Percentiles rank a stretch among this genome's conserved stretches.
Evolutionary conservation across 2,797 vertebrate species (phyloP).

Genomic region (Amblyraja radiata): DNA sequence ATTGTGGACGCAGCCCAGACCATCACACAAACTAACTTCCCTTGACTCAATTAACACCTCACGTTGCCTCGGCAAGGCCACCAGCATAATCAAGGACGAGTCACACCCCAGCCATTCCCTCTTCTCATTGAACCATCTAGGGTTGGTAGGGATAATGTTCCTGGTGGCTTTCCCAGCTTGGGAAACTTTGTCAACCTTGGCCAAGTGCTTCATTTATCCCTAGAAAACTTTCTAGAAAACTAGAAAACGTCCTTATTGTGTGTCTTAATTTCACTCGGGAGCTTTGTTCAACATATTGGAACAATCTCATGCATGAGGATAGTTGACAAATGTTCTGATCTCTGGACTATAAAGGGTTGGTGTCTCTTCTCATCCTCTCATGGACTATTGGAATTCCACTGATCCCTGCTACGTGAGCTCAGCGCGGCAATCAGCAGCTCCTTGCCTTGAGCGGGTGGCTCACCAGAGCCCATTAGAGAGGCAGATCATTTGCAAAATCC

Average conservation of each 20-base stretch:
- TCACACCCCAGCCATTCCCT: too few species aligned
- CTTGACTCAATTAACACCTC: too few species aligned
- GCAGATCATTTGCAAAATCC: slow-evolving; percentile 21
- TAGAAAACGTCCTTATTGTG: neutral
- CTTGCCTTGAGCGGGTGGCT: neutral
- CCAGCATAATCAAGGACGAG: too few species aligned
- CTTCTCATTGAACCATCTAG: neutral
- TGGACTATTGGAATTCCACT: neutral
- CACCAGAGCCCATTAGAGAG: neutral
- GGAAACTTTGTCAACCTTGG: neutral
- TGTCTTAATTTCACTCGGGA: neutral
- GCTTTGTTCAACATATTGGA: neutral
- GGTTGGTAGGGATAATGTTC: neutral
- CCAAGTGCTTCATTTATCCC: neutral
- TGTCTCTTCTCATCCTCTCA: neutral
- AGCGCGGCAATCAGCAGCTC: neutral
- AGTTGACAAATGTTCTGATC: neutral
- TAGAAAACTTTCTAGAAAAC: neutral
- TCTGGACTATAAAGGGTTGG: neutral
- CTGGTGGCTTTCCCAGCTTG: neutral
- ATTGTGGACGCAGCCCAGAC: too few species aligned
- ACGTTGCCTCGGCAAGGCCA: too few species aligned
- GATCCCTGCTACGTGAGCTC: neutral
- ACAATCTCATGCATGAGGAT: too few species aligned
- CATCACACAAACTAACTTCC: too few species aligned